Conservation (phyloP, 2,888 invertebrate species). For the Xestoiulus laeticollis region DNA sequence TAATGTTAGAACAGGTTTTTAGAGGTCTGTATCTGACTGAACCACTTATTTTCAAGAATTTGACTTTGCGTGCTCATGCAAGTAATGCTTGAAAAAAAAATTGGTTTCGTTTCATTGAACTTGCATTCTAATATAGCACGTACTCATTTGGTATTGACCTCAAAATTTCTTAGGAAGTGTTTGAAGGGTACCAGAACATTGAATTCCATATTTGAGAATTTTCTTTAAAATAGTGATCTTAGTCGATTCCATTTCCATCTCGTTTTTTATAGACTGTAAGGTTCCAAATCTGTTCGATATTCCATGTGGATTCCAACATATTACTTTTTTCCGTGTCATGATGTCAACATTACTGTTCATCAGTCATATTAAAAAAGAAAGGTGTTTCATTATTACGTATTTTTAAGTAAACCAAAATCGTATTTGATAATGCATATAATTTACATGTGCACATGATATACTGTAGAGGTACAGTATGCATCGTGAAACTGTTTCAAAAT, state of each 20-base stretch:
- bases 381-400: too few relatives aligned
- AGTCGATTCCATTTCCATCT: background rate
- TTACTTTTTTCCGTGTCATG: too few relatives aligned
- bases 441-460: too few relatives aligned
- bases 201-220: background rate
- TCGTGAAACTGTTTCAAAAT: too few relatives aligned
- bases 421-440: too few relatives aligned
- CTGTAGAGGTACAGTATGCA: too few relatives aligned
- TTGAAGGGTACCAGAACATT: background rate
- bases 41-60: conserved; percentile 39
- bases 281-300: too few relatives aligned
- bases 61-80: conserved; percentile 43
- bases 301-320: too few relatives aligned
- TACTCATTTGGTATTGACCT: background rate
- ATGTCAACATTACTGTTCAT: too few relatives aligned
- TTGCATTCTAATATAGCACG: conserved; percentile 8
- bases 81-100: conserved; percentile 15
- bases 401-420: too few relatives aligned
- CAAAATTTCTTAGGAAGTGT: conserved; percentile 1
- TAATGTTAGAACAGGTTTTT: conserved; percentile 1
- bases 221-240: background rate
- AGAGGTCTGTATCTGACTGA: conserved; percentile 12
- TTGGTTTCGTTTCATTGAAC: conserved; percentile 38
- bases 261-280: too few relatives aligned
- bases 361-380: too few relatives aligned